Evolutionary conservation across 2,113 vertebrate species (phyloP), one percentile per base, ranked within the genome.

Genomic region (Catharus minimus): DNA sequence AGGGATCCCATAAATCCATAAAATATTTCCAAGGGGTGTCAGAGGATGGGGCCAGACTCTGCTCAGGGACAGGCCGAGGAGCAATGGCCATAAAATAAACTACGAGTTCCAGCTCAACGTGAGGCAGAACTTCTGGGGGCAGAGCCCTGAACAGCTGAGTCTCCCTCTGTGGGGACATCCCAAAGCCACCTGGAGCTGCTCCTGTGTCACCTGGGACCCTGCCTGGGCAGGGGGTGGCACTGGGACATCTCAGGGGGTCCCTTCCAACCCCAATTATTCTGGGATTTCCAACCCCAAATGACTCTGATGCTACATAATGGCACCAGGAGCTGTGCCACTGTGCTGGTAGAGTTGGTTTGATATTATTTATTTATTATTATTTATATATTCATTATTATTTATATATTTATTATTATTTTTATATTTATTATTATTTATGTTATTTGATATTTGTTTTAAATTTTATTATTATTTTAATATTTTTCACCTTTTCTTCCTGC

Each of bases 211-310:
- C 57, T 57, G 41, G 22, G 57, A 9, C 32, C 15, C 32, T n/a
- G 65, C 18, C 33, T 2, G 23, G 30, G n/a, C 24, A 19, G 32
- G 50, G 46, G 49, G 49, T 50, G 49, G 49, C 49, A 50, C 19
- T 4, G 7, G 32, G 20, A 1, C 28, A 28, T 8, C 32, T 10
- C 46, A 24, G 36, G 46, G 20, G 55, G 3, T 11, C 9, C 39
- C 38, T 77, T 73, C 19, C 13, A 22, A 3, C 17, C 46, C 27
- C 8, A 3, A 0, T 2, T 7, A 0, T 46, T 19, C 24, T 4
- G 32, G 27, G 10, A 44, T 60, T 38, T 19, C 46, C 64, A 27
- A 15, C 49, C 47, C 64, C 56, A 5, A 16, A 6, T 13, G 4
- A 2, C 13, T 39, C 49, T 2, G 74, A 3, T 21, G 56, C 20